A percentile compares a stretch with the other conserved stretches of the same genome.
phyloP scores from a whole-genome alignment of 2,888 invertebrate genomes.

The Idaea biselata region DNA sequence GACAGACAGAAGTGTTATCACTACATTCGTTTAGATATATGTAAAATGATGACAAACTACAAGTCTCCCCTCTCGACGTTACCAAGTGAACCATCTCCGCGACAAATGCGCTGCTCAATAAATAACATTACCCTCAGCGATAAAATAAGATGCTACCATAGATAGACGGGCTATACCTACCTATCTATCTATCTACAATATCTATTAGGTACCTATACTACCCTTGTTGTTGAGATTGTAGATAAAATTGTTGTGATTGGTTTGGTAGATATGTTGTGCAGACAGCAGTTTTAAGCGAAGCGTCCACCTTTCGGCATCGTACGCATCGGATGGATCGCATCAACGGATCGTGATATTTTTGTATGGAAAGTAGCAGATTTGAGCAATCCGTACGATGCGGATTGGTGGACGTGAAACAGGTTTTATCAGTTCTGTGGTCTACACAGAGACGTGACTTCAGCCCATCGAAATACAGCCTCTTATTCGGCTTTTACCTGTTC shows the following conservation, averaged over 20 bases:
- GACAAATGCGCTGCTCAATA: not conserved
- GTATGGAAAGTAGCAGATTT: too few species aligned
- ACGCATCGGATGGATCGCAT: too few species aligned
- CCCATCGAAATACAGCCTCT: too few species aligned
- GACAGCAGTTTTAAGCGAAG: too few species aligned
- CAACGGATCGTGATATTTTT: too few species aligned
- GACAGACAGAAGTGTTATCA: not conserved
- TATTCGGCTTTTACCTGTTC: too few species aligned
- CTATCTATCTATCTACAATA: not conserved
- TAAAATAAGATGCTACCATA: not conserved
- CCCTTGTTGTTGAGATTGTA: not conserved
- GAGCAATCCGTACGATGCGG: too few species aligned
- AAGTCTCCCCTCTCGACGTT: not conserved
- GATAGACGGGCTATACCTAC: not conserved
- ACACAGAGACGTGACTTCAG: too few species aligned
- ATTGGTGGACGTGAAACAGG: too few species aligned
- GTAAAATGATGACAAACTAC: not conserved
- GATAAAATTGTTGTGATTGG: not conserved
- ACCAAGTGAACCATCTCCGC: not conserved
- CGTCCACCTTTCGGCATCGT: too few species aligned
- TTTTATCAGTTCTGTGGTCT: too few species aligned
- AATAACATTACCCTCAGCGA: not conserved
- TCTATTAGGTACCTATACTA: not conserved
- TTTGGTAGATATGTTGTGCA: too few species aligned
- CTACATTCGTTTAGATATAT: not conserved